Evolutionary conservation across 2,888 invertebrate genomes (phyloP).

Genomic region (Cistogaster globosa): DNA sequence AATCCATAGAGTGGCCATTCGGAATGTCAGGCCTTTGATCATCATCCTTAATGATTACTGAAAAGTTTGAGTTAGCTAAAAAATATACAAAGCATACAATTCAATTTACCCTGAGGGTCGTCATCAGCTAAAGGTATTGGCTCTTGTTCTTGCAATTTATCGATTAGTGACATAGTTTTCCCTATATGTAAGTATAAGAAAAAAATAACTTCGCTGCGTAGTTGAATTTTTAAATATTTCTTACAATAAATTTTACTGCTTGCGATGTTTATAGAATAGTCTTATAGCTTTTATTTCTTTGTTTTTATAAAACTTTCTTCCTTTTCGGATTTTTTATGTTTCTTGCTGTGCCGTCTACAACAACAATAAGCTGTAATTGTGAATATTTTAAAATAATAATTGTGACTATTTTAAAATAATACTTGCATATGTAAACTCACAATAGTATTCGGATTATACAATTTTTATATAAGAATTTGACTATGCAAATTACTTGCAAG

Average conservation of each 20-base stretch:
- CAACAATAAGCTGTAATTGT: conserved; percentile 5
- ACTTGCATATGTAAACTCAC: conserved; percentile 11
- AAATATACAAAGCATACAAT: not conserved
- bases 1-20: conserved; percentile 94
- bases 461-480: not conserved
- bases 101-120: conserved; percentile 90
- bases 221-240: not conserved
- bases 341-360: not conserved
- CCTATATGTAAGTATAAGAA: not conserved
- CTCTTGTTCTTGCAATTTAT: conserved; percentile 87
- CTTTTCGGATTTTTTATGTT: conserved; percentile 9
- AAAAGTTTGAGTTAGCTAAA: not conserved
- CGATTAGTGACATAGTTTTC: conserved; percentile 83
- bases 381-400: not conserved
- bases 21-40: conserved; percentile 84
- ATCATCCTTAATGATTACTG: conserved; percentile 93
- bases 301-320: not conserved
- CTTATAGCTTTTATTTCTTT: too few species aligned
- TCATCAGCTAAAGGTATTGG: conserved; percentile 96
- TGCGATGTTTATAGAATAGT: too few species aligned
- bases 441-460: not conserved
- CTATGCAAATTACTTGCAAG: not conserved
- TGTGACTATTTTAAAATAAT: not conserved
- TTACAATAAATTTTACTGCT: too few species aligned
- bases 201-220: not conserved